Base-by-base conservation (phyloP, 2,888 invertebrate species). In the Cynaeus angustus region DNA sequence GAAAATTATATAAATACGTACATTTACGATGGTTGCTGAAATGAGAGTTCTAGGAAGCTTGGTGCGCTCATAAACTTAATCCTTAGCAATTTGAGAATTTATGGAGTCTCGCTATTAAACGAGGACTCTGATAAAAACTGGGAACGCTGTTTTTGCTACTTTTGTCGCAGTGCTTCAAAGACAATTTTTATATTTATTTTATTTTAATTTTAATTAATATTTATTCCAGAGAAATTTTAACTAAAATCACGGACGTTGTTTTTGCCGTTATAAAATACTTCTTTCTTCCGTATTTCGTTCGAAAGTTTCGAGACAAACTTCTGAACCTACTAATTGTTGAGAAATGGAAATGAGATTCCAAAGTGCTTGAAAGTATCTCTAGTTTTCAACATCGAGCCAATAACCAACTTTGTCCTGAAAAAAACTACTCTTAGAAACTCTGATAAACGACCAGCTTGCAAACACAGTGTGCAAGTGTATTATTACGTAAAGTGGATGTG, bases 401-500 rank as follows among this genome's bases (percentile, higher is more conserved):
- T 33, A 33, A 6, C 33, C 33, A 9, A 33, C 7, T 33, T 33
- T 33, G 9, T 33, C 21, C 4, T 21, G 21, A 21, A 43, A 43
- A 43, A 43, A 2, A 16, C n/a, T 8, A 10, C 16, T 21, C 21
- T 21, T n/a, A n/a, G 6, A 13, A n/a, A 21, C 28, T 45, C 45
- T 33, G 58, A 59, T 59, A 59, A 59, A 45, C 59, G 59, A 59
- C 41, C 21, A 13, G 61, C 30, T 61, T 62, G 50, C 62, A 62
- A 21, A 30, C 62, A 50, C 61, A 61, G 45, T 26, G 7, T 59
- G 16, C 37, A 50, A 64, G 64, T 68, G 45, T 46, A 52, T 58
- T 66, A 66, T 58, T 58, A 56, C 65, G 38, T 66, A 66, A 66
- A 69, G 69, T 69, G 66, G 69, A 43, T 66, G 67, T 67, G 50